These are phyloP conservation scores for Gulo gulo DNA, from an alignment of 2,113 vertebrate species.

Conservation along the genomic window DNA sequence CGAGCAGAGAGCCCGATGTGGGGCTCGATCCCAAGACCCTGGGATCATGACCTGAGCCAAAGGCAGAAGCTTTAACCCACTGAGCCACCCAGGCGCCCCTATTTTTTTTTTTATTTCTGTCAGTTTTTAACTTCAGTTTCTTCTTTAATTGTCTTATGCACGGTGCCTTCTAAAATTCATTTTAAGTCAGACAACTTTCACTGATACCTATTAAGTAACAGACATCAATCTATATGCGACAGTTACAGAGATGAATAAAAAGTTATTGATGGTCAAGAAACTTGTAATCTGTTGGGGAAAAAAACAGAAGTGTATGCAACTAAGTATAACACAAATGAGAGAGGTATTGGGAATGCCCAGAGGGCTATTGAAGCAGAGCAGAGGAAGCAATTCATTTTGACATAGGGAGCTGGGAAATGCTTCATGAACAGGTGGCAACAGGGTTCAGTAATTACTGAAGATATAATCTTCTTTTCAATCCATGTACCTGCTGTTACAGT, in stretches of 20 bases:
- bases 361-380: background rate
- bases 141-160: background rate
- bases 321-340: background rate
- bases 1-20: no score
- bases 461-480: constrained; percentile 6
- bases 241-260: background rate
- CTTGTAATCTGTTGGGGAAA: background rate
- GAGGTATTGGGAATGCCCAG: background rate
- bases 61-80: no score
- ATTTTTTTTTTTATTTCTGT: background rate
- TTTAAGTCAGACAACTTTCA: background rate
- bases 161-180: background rate
- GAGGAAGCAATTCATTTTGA: background rate
- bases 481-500: background rate
- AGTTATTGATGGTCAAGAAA: background rate
- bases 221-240: background rate
- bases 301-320: background rate
- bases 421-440: background rate
- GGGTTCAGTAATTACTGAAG: background rate
- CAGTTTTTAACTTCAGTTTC: background rate
- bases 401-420: background rate
- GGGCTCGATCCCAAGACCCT: no score
- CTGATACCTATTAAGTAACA: background rate
- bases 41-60: no score
- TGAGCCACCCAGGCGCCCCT: no score